These are phyloP conservation scores for Pluvialis apricaria DNA, from an alignment of 2,113 vertebrate species.

Conservation along the genomic window DNA sequence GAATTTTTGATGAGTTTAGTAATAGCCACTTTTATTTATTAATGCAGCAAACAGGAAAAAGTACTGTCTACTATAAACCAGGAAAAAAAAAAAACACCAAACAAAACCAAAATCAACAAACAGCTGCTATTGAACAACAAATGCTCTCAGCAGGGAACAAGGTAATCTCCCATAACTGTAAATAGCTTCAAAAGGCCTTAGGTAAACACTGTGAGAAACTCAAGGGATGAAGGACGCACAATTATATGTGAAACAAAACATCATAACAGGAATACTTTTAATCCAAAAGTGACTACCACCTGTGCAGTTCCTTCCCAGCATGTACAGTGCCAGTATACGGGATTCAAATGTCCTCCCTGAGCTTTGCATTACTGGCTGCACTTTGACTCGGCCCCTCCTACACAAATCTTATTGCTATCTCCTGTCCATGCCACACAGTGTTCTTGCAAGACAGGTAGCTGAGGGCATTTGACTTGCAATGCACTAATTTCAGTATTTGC, in stretches of 20 bases:
- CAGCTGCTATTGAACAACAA: neutral
- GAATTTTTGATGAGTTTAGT: neutral
- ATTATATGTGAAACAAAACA: neutral
- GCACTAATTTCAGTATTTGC: neutral
- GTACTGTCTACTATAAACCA: neutral
- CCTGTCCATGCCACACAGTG: neutral
- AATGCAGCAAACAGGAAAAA: neutral
- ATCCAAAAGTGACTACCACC: neutral
- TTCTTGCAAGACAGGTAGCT: neutral
- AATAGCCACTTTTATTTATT: neutral
- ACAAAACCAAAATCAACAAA: neutral
- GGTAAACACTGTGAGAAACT: neutral
- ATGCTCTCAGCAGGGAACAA: neutral
- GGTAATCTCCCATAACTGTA: neutral
- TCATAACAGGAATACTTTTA: neutral
- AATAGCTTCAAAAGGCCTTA: neutral
- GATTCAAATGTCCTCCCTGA: neutral
- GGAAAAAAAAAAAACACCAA: neutral
- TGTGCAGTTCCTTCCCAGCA: neutral
- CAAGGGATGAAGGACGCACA: neutral
- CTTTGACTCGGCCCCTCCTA: neutral
- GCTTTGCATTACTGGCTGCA: neutral
- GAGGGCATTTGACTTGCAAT: neutral
- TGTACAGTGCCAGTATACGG: rapidly evolving
- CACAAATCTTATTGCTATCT: neutral